Evolutionary conservation across 2,888 invertebrate genomes (phyloP), one percentile per base, ranked within the genome.

Genomic region (Drosophila histrio): DNA sequence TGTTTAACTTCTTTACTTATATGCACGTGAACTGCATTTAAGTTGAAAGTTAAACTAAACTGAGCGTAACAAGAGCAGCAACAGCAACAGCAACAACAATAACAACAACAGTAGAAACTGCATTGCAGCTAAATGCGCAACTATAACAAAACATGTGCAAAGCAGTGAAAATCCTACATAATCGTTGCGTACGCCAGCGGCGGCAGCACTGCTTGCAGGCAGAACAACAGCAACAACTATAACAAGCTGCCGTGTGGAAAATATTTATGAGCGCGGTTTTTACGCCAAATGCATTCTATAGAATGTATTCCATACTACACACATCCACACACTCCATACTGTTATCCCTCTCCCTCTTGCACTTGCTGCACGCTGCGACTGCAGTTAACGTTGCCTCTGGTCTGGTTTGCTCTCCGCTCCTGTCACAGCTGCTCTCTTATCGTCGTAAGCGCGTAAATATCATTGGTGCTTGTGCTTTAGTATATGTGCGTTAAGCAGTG

Each of bases 181-280:
- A 80, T 80, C 80, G 83, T 73, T 83, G 73, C 65, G 64, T 64
- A 65, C 50, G 50, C 46, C 30, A 49, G 6, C 47, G 28, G 44
- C 41, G 28, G 44, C 41, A 21, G 58, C 72, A 72, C 64, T 64
- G 64, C 79, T 72, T 65, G 73, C 81, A 58, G 54, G 54, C 76
- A 81, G 11, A 50, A 26, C 50, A 58, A 30, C 50, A 56, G n/a
- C 30, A 54, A 39, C 52, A 53, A 58, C 43, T 24, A 19, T 56
- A 77, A 49, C 67, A 68, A 61, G 71, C 75, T 53, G 50, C 81
- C 70, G 84, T 75, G 81, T 80, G 84, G 78, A 87, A 82, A 82
- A 82, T 87, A 82, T 82, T 82, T 82, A 82, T 87, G 87, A 72
- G 69, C 81, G 72, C 62, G 78, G 84, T 80, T 84, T 80, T 80